Evolutionary conservation across 2,113 vertebrate species (phyloP), one percentile per base, ranked within the genome.

Genomic region (Callocephalon fimbriatum): DNA sequence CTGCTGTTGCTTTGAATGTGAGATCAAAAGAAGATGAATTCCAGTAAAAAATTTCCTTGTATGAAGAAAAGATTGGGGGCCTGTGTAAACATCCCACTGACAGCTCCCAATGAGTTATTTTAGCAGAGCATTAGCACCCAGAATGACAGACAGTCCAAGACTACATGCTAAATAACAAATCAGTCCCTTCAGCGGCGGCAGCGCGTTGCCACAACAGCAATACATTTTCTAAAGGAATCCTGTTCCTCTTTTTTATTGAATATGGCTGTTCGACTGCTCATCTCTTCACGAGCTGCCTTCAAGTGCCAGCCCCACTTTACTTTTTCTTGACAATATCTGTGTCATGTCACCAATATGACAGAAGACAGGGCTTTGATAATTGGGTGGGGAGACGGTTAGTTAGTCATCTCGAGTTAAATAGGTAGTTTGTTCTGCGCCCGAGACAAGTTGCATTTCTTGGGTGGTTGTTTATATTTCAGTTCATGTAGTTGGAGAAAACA

Each of bases 21-120:
- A 98, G 98, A 99, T 99, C 98, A 99, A 99, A 98, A 98, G 98
- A 98, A 98, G 98, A 98, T 98, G 98, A 98, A 98, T 99, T 98
- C 98, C 98, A 98, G 97, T 98, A 98, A 98, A 98, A 98, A 98
- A 97, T 98, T 98, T 98, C 97, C 98, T 98, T 98, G 97, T 98
- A 98, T 98, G 98, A 98, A 98, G 98, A 98, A 98, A 98, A 98
- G 98, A 99, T 98, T 98, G 98, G 98, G 96, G 98, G 98, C 98
- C 98, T 99, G 97, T 98, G 98, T 99, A 99, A 99, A 99, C 99
- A 98, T 97, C 89, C 98, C 98, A 95, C 97, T 98, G 98, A 99
- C 98, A 98, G 98, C 98, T 99, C 98, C 98, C 98, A 98, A 98
- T 98, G 98, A 98, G 98, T 98, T 98, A 98, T 99, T 99, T 98